Evolutionary conservation across 2,113 vertebrate genomes (phyloP).

Genomic region (Platycercus adscitus): DNA sequence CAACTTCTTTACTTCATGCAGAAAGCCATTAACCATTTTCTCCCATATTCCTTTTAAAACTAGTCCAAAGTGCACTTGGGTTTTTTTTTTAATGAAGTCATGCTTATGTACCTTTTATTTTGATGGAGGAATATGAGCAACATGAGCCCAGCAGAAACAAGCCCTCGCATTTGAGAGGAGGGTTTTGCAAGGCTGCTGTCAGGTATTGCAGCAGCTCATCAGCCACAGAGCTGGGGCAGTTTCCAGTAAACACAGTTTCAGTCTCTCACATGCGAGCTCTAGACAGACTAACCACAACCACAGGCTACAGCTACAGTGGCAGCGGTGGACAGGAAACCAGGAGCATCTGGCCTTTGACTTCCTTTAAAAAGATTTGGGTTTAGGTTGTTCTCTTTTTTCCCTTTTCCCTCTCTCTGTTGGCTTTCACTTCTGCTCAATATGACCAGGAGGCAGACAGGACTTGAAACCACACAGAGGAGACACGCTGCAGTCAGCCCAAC

Average conservation of each 20-base stretch:
- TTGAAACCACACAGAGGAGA: constrained; percentile 45
- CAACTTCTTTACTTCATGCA: background rate
- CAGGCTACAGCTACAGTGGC: constrained; percentile 60
- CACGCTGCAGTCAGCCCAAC: background rate
- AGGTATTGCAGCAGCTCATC: constrained; percentile 30
- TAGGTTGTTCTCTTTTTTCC: background rate
- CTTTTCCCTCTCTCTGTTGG: background rate
- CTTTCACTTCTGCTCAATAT: background rate
- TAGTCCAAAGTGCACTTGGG: background rate
- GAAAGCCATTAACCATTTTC: background rate
- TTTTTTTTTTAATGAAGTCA: background rate
- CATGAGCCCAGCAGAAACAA: background rate
- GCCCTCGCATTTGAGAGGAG: background rate
- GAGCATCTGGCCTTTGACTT: constrained; percentile 71
- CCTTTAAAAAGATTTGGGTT: constrained; percentile 16
- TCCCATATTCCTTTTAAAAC: background rate
- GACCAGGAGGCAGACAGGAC: constrained; percentile 24
- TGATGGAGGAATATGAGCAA: too few relatives aligned
- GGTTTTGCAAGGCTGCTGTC: constrained; percentile 14
- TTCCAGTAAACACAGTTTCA: constrained; percentile 56
- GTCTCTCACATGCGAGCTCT: constrained; percentile 57
- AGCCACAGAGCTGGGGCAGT: background rate
- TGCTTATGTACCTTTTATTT: accelerated
- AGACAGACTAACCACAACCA: constrained; percentile 75
- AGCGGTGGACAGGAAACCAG: constrained; percentile 56